Conservation (phyloP, 1,140 invertebrate genomes). For the Hyphantria cunea region DNA sequence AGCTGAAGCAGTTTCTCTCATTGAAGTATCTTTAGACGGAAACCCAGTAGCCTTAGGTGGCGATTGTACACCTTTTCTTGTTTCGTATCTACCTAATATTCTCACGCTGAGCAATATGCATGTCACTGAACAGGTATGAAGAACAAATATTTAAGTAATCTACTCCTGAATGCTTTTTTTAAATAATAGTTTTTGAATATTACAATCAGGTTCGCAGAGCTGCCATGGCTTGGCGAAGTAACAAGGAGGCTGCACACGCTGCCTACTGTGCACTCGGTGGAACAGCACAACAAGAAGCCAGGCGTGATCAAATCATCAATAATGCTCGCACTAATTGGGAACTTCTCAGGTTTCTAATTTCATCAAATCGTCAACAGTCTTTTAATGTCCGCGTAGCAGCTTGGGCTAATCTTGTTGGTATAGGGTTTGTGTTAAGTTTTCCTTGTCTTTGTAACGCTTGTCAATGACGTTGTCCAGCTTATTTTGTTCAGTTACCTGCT, state of each 20-base stretch:
- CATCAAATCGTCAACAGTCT: neutral
- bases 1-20: slow-evolving; percentile 87
- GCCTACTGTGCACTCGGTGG: slow-evolving; percentile 86
- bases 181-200: too few species aligned
- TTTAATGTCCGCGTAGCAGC: slow-evolving; percentile 5
- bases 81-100: slow-evolving; percentile 89
- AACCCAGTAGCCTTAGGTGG: slow-evolving; percentile 90
- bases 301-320: slow-evolving; percentile 89
- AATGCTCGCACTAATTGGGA: slow-evolving; percentile 93
- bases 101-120: slow-evolving; percentile 87
- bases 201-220: slow-evolving; percentile 83
- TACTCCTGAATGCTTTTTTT: too few species aligned
- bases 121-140: slow-evolving; percentile 86
- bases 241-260: slow-evolving; percentile 87
- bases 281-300: slow-evolving; percentile 85
- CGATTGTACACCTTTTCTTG: slow-evolving; percentile 90
- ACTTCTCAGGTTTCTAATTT: slow-evolving; percentile 81
- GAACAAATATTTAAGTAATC: neutral
- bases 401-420: too few species aligned
- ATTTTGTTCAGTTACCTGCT: too few species aligned
- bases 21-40: slow-evolving; percentile 92
- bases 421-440: too few species aligned
- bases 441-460: too few species aligned
- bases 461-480: neutral
- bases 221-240: slow-evolving; percentile 88